Evolutionary conservation across 64 coral and sea anemone genomes (phyloP).

Genomic region (Orbicella faveolata): DNA sequence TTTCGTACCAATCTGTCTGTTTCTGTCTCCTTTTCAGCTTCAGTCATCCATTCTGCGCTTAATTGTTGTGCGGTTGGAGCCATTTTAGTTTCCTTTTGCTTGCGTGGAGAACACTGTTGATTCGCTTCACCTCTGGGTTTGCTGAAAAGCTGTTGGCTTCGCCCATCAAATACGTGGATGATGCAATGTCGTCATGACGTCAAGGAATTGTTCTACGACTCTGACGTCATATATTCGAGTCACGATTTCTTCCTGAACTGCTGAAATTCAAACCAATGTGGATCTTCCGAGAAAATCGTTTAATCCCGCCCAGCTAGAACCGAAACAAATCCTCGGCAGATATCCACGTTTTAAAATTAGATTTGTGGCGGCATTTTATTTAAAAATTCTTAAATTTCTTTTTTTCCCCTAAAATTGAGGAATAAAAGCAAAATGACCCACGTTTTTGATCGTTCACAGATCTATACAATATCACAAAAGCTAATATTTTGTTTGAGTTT

Average conservation of each 20-base stretch:
- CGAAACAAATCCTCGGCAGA: too few relatives aligned
- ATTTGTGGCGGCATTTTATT: too few relatives aligned
- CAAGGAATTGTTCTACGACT: not conserved
- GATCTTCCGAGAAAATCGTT: not conserved
- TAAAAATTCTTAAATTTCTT: too few relatives aligned
- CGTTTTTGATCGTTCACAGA: too few relatives aligned
- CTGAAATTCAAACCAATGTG: not conserved
- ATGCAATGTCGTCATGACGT: constrained; percentile 1
- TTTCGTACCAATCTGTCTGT: constrained; percentile 90
- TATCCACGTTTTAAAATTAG: too few relatives aligned
- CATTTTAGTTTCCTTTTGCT: constrained; percentile 11
- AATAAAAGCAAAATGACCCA: too few relatives aligned
- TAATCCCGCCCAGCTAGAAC: too few relatives aligned
- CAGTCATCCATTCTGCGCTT: constrained; percentile 61
- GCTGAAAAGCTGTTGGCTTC: not conserved
- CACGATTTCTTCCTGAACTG: not conserved
- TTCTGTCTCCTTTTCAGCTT: constrained; percentile 66
- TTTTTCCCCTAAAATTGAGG: too few relatives aligned
- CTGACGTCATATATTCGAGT: not conserved
- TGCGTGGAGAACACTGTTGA: not conserved
- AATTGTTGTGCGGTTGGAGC: constrained; percentile 57
- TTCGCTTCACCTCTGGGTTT: not conserved
- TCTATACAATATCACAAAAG: too few relatives aligned
- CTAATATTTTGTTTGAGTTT: not conserved
- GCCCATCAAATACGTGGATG: not conserved